Base-by-base conservation (phyloP, 2,888 invertebrate species). In the Chloromyia formosa region DNA sequence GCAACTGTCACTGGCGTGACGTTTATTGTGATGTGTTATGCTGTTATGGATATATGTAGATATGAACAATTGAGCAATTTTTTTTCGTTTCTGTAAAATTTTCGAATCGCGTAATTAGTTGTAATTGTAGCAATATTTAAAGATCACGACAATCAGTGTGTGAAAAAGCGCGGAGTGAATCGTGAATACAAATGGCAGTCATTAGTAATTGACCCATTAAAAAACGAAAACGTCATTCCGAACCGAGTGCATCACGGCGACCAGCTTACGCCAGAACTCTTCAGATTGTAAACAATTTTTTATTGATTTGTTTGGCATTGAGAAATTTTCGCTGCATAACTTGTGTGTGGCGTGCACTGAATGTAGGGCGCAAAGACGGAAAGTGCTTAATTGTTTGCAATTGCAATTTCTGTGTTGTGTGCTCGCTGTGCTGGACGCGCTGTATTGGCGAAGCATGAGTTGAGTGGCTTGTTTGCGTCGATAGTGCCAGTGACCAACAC, bases 221-320 rank as follows among this genome's bases (percentile, higher is more conserved):
- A 35, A 35, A 7, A 7, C 27, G 27, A 35, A 4, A 35, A 35
- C 27, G 27, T 35, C 27, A 35, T 35, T 35, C 3, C 27, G 7
- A 35, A 35, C 3, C 7, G 27, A 35, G 2, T 35, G 27, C 27
- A 49, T 49, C 12, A 10, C 12, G 16, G 3, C 49, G 16, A n/a
- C 3, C 3, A 12, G 16, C 49, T 49, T 49, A n/a, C 49, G 49
- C 49, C 49, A 49, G 49, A n/a, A 49, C 14, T 49, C 10, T 56
- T 20, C 22, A 16, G 42, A 64, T 64, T 64, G 62, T 64, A 64
- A 64, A 64, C 62, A 64, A 64, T 40, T 64, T 35, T 64, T 64
- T 64, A 64, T 64, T 40, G 62, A 64, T 64, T 64, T 64, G 62
- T 64, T 64, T 64, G 62, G n/a, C 56, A 18, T 16, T 56, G 56